Evolutionary conservation across 2,113 vertebrate genomes (phyloP), one percentile per base, ranked within the genome.

Genomic region (Oceanodroma tethys): DNA sequence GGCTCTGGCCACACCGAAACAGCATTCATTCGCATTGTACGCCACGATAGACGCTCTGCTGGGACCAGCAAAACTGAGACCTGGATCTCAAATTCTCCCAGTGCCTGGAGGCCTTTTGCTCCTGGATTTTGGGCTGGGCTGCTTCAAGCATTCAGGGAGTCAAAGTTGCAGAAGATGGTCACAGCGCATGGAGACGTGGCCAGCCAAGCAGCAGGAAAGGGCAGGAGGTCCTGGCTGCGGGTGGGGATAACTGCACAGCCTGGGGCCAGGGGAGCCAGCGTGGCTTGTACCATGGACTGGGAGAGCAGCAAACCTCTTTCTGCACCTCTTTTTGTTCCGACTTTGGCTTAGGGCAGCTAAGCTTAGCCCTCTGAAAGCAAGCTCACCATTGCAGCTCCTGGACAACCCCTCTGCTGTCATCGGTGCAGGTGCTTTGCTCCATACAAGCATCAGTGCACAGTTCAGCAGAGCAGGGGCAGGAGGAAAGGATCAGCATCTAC

Each of bases 1-100:
- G 2, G 50, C 88, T 86, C 65, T 4, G 71, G 79, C 96, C 97
- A 96, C 95, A 95, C n/a, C 2, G 97, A 86, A 96, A 94, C 97
- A 97, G 96, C 95, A 95, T 72, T 50, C 56, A n/a, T 68, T 85
- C 93, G 5, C 13, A 0, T 18, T 81, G 32, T 23, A 27, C 7
- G 6, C 60, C 59, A 2, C 0, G 8, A 2, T 8, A 13, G 50
- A 43, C 22, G 73, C 56, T 79, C 75, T 6, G 89, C 58, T 13
- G 25, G 38, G 50, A 71, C 42, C 55, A 19, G 48, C 67, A n/a
- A 34, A 76, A 34, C 25, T 4, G 5, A 75, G 32, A 45, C 45
- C 48, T 42, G 30, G 7, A 34, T 36, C 62, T 40, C 48, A 16
- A 20, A 34, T 52, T 17, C 65, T 34, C 18, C 63, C 52, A 6